Base-by-base conservation (phyloP, 92 coral and sea anemone species). In the Meandrina meandrites region DNA sequence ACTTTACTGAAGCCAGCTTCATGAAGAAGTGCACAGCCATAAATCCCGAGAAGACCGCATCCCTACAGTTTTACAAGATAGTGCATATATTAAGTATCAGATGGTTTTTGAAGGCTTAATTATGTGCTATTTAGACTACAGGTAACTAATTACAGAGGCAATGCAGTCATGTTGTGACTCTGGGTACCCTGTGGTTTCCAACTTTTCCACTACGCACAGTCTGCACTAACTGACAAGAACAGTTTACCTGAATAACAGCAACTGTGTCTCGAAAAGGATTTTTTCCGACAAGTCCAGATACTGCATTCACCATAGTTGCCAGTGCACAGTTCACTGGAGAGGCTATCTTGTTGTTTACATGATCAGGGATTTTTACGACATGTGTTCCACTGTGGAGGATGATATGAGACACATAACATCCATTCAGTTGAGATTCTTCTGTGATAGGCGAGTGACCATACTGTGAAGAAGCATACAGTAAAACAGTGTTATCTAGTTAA, bases 281-380 rank as follows among this genome's bases (percentile, higher is more conserved):
- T 75, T 48, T 86, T 80, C 89, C 86, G 22, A 84, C 85, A 18
- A 94, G 82, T 75, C 90, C 95, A 58, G 85, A 90, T 36, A 90
- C 84, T 24, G 96, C 99, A 92, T 86, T 91, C 16, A 97, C 95
- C 99, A 97, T 97, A 15, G 99, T 97, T 27, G 98, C 96, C 53
- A 97, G 88, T 14, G 99, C 99, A 86, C 99, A 97, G 68, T 97
- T 97, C 40, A 97, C 54, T 47, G 99, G 97, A 27, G 99, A 91
- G 22, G 99, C 98, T 56, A 92, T 71, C 32, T 76, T 92, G 81
- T 94, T 89, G 58, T 94, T 83, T 51, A 97, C 73, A 40, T 89
- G 89, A 42, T 86, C 82, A 81, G 99, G 98, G 22, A 97, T 86
- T 92, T 87, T 95, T 24, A 85, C 92, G 53, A 97, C 93, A 88